These are phyloP conservation scores for Tricholauxania praeusta DNA, from an alignment of 2,888 invertebrate species.

Conservation along the genomic window DNA sequence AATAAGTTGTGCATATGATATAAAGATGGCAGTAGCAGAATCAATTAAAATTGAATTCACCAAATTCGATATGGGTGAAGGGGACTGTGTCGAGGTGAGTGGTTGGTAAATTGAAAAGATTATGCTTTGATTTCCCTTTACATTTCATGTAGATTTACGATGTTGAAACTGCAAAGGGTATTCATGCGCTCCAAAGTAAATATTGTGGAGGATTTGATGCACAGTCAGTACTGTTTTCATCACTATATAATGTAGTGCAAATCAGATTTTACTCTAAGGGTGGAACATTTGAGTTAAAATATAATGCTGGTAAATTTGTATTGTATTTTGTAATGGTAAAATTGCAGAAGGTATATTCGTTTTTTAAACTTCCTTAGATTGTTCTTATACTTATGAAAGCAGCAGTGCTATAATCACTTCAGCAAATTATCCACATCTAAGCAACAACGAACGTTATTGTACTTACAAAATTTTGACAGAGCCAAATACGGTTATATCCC, in stretches of 20 bases:
- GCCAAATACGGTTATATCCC: conserved; percentile 75
- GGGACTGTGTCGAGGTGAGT: conserved; percentile 77
- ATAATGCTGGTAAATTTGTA: conserved; percentile 67
- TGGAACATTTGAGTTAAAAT: conserved; percentile 74
- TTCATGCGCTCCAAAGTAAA: conserved; percentile 76
- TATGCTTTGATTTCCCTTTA: background rate
- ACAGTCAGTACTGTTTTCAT: conserved; percentile 72
- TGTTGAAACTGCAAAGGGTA: conserved; percentile 32
- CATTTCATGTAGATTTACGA: conserved; percentile 73
- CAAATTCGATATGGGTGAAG: conserved; percentile 76
- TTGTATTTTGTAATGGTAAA: conserved; percentile 64
- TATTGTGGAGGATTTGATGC: conserved; percentile 76
- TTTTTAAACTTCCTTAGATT: conserved; percentile 66
- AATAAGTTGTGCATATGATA: conserved; percentile 81
- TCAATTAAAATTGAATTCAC: conserved; percentile 76
- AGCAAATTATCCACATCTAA: conserved; percentile 81
- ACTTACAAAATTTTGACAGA: conserved; percentile 77
- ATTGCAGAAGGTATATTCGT: background rate
- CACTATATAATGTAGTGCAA: conserved; percentile 72
- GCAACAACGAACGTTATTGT: conserved; percentile 73
- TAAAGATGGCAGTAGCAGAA: conserved; percentile 75
- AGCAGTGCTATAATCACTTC: conserved; percentile 77
- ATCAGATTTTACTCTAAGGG: conserved; percentile 71
- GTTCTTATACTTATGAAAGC: conserved; percentile 74
- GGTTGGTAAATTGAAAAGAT: conserved; percentile 68